Evolutionary conservation across 2,888 invertebrate genomes (phyloP).

Genomic region (Oligia latruncula): DNA sequence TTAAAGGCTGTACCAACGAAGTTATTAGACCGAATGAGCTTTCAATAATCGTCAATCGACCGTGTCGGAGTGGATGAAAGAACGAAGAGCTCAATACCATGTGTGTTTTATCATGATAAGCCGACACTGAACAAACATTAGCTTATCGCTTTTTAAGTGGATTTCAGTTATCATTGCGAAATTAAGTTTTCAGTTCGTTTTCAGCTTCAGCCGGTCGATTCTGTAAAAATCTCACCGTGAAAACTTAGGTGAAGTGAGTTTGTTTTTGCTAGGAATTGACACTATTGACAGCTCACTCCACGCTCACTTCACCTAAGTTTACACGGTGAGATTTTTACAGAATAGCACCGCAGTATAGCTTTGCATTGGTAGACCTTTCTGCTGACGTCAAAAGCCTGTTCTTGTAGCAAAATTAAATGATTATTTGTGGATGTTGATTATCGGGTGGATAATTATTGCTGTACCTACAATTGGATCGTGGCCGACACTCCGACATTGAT

Average conservation of each 20-base stretch:
- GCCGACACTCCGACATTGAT: constrained; percentile 78
- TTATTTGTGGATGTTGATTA: constrained; percentile 62
- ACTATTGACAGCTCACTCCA: too few relatives aligned
- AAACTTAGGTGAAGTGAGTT: too few relatives aligned
- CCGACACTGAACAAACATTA: constrained; percentile 62
- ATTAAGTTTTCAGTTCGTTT: constrained; percentile 54
- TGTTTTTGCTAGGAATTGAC: too few relatives aligned
- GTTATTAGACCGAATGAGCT: constrained; percentile 48
- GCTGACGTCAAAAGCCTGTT: constrained; percentile 24
- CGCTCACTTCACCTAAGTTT: too few relatives aligned
- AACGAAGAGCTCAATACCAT: constrained; percentile 36
- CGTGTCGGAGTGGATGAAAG: constrained; percentile 51
- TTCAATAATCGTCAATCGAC: constrained; percentile 46
- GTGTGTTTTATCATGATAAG: constrained; percentile 62
- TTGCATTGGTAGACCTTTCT: constrained; percentile 14
- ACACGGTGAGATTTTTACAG: too few relatives aligned
- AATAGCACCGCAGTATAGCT: not conserved
- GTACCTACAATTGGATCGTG: constrained; percentile 73
- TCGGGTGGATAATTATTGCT: constrained; percentile 59
- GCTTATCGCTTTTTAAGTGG: constrained; percentile 60
- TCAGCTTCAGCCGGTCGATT: constrained; percentile 16
- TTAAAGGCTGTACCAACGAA: constrained; percentile 27
- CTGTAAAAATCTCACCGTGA: too few relatives aligned
- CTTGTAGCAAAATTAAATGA: constrained; percentile 37
- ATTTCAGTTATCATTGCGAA: constrained; percentile 53